These are phyloP conservation scores for Serinus canaria DNA, from an alignment of 2,113 vertebrate species.

Conservation along the genomic window DNA sequence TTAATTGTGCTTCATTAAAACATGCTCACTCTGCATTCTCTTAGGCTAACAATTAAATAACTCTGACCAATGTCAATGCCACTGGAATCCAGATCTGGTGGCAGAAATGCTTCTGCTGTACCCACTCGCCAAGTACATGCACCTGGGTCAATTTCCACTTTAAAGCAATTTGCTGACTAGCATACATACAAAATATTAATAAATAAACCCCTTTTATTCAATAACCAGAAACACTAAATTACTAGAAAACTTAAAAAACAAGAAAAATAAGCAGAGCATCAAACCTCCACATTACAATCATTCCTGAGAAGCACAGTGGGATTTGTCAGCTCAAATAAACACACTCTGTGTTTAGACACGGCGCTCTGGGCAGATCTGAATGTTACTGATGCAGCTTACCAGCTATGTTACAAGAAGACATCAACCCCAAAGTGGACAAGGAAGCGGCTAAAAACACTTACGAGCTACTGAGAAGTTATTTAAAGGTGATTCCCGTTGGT, in stretches of 20 bases:
- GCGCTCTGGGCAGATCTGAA: not conserved
- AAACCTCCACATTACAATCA: not conserved
- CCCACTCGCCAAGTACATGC: not conserved
- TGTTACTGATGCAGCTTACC: not conserved
- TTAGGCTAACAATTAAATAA: not conserved
- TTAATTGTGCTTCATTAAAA: not conserved
- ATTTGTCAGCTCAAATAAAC: not conserved
- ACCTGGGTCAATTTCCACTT: not conserved
- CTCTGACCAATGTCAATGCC: not conserved
- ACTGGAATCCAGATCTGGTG: not conserved
- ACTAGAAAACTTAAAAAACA: not conserved
- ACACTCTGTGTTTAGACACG: not conserved
- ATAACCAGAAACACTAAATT: not conserved
- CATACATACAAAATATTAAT: not conserved
- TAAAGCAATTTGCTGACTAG: not conserved
- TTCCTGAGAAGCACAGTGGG: not conserved
- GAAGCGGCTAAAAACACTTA: conserved; percentile 74
- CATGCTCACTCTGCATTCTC: not conserved
- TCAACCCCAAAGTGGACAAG: not conserved
- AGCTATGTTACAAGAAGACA: not conserved
- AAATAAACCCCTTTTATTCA: not conserved
- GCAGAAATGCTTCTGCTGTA: not conserved
- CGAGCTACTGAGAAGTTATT: conserved; percentile 99
- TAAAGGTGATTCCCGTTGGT: conserved; percentile 92
- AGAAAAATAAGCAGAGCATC: not conserved